Base-by-base conservation (phyloP, 2,888 invertebrate genomes). In the Agrochola macilenta region DNA sequence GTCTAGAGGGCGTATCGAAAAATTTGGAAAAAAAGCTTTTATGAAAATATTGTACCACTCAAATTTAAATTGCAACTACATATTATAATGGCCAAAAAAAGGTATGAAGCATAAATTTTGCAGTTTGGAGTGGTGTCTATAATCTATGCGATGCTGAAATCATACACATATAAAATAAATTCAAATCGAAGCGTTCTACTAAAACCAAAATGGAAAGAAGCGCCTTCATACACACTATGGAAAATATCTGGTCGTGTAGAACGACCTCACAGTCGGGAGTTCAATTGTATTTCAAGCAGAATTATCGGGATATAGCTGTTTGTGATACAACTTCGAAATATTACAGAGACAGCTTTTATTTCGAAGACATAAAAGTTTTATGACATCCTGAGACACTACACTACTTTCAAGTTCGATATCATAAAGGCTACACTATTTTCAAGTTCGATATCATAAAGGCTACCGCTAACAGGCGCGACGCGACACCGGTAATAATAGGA, bases 91-190 rank as follows among this genome's bases (percentile, higher is more conserved):
- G 94, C 94, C 93, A 94, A 95, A 94, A 85, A 89, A 92, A 90
- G 90, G 91, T 92, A 93, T 90, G 78, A 95, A 95, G 95, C 95
- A 90, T 93, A 93, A 89, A 92, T 93, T 93, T 93, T 93, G 93
- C 93, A 91, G 89, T 88, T 91, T 89, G 89, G 90, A 91, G 93
- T 94, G 94, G 93, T 84, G 90, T 92, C 91, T 94, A 94, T 87
- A 87, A 85, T 92, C 94, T 94, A 95, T 95, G 94, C 93, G 88
- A 91, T 94, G 95, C 94, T 94, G 93, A 90, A 95, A 95, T 93
- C 90, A 92, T 95, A 95, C 93, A 95, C 94, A 95, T 94, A 95
- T 94, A 93, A 91, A 88, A 92, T 93, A 92, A 93, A 90, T 87
- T 85, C 63, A 89, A 90, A 88, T 92, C 90, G 89, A 96, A 96